phyloP scores from a whole-genome alignment of 2,888 invertebrate genomes.

The Andrena hattorfiana region DNA sequence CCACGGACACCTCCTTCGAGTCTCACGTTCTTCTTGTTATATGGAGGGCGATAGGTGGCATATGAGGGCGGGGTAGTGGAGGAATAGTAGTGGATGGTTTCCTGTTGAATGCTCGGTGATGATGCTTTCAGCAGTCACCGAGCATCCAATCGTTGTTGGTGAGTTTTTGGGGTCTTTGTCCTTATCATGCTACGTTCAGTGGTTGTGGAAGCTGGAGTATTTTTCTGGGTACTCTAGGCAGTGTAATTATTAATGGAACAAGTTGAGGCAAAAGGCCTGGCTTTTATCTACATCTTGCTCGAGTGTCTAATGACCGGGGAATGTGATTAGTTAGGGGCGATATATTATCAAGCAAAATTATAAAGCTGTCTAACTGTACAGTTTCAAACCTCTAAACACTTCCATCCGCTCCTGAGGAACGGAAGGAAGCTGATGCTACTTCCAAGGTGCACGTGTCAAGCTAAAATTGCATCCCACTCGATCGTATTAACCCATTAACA shows the following conservation, averaged over 20 bases:
- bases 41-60: not conserved
- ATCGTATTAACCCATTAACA: slow-evolving; percentile 4
- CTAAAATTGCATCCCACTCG: slow-evolving; percentile 5
- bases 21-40: too few relatives aligned
- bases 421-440: not conserved
- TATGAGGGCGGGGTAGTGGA: not conserved
- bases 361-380: not conserved
- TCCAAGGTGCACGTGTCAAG: not conserved
- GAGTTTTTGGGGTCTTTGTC: too few relatives aligned
- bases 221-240: not conserved
- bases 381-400: not conserved
- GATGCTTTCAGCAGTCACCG: not conserved
- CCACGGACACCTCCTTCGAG: not conserved
- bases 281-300: not conserved
- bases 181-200: too few relatives aligned
- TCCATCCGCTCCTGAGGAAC: not conserved
- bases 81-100: not conserved
- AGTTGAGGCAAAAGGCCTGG: not conserved
- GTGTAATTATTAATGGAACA: not conserved
- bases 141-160: not conserved
- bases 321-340: not conserved
- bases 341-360: too few relatives aligned
- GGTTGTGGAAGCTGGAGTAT: too few relatives aligned
- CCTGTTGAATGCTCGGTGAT: not conserved
- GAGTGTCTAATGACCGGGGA: not conserved